These are phyloP conservation scores for Drosophila colorata DNA, from an alignment of 2,888 invertebrate species.

Conservation along the genomic window DNA sequence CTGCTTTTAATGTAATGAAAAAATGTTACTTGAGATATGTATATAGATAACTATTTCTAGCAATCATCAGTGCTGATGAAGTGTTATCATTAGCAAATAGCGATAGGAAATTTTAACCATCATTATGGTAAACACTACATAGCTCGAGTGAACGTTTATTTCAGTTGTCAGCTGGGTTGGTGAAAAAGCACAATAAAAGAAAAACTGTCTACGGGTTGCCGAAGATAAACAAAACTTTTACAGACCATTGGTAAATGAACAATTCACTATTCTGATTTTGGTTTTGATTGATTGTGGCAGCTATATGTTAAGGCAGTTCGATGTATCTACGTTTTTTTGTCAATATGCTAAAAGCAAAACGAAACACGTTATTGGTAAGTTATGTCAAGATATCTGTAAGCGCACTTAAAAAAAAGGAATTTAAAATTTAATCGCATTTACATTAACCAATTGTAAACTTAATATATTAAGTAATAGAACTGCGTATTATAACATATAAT, in stretches of 20 bases:
- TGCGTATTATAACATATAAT: too few relatives aligned
- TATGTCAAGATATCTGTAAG: too few relatives aligned
- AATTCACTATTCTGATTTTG: background rate
- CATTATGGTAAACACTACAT: background rate
- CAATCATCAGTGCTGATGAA: background rate
- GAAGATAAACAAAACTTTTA: background rate
- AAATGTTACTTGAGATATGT: background rate
- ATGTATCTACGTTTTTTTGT: too few relatives aligned
- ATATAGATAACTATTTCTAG: background rate
- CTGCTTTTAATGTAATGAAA: too few relatives aligned
- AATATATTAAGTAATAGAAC: too few relatives aligned
- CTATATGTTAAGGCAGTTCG: too few relatives aligned
- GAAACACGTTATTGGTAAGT: too few relatives aligned
- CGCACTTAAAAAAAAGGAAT: too few relatives aligned
- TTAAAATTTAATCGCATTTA: too few relatives aligned
- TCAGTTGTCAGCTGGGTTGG: constrained; percentile 10
- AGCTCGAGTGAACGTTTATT: background rate
- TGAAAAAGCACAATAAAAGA: background rate
- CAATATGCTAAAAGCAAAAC: too few relatives aligned
- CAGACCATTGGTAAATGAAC: background rate
- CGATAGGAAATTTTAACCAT: background rate
- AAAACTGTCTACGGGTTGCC: background rate
- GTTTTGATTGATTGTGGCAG: too few relatives aligned
- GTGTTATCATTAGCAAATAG: background rate
- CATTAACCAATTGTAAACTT: too few relatives aligned